Base-by-base conservation (phyloP, 2,888 invertebrate genomes). In the Diaperis boleti region DNA sequence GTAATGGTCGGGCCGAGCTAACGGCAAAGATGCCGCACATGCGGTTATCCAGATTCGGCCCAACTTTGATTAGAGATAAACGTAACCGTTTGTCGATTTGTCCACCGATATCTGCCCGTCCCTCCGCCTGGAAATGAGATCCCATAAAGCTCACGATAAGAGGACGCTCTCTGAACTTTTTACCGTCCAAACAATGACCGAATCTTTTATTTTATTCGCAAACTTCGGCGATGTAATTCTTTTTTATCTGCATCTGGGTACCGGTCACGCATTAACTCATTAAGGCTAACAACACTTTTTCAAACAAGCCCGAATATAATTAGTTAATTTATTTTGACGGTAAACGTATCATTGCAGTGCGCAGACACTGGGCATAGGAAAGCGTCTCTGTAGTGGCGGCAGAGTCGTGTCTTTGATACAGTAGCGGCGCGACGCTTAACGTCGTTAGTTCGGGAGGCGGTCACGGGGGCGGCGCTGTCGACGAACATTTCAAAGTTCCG, bases 371-470 rank as follows among this genome's bases (percentile, higher is more conserved):
- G 71, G 63, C 50, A 41, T 29, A 47, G 52, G 60, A 60, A 37
- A 41, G 59, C 35, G 61, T 59, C 59, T 26, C 6, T 49, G 35
- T 15, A 22, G 45, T 17, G 59, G 61, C 39, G 68, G 47, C 44
- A 45, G 47, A 41, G 44, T 62, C 65, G 66, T 67, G 67, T 74
- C 70, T 71, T 72, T 60, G 69, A 72, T 74, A 76, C 78, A 79
- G 79, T 79, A 78, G 76, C 78, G 75, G 71, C 68, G 74, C 76
- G 76, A 74, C 78, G 76, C 76, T 73, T 69, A 70, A 68, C 74
- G 76, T 69, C 71, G 74, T 67, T 78, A 76, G 76, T 78, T 72
- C 78, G 72, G 63, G 59, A 64, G 68, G 64, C 71, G 68, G 71
- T 67, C 77, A 74, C 76, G 66, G 73, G 69, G 71, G 77, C 78